Conservation (phyloP, 1,140 invertebrate species). For the Habropoda laboriosa region DNA sequence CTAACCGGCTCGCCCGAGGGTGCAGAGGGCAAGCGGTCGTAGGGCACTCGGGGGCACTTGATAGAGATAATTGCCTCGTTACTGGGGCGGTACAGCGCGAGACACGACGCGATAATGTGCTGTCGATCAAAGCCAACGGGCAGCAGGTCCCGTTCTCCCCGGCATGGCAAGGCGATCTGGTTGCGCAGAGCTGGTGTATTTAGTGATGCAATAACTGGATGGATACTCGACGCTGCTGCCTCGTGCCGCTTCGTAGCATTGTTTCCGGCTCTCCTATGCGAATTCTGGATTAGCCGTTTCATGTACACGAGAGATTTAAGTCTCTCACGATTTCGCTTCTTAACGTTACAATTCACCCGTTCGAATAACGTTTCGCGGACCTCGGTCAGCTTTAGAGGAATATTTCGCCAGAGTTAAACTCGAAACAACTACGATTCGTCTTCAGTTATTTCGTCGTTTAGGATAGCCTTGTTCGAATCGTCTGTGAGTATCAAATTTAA, state of each 20-base stretch:
- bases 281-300: slow-evolving; percentile 21
- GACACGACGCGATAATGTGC: slow-evolving; percentile 50
- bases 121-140: slow-evolving; percentile 56
- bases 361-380: no score
- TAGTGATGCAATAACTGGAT: slow-evolving; percentile 64
- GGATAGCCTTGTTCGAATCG: no score
- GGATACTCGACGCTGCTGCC: slow-evolving; percentile 43
- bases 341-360: no score
- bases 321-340: background rate
- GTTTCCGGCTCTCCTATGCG: slow-evolving; percentile 50
- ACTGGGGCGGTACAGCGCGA: slow-evolving; percentile 27
- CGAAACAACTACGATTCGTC: no score
- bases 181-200: slow-evolving; percentile 49
- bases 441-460: no score
- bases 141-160: slow-evolving; percentile 47
- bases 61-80: slow-evolving; percentile 63
- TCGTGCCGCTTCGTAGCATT: slow-evolving; percentile 41
- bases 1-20: background rate
- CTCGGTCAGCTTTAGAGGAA: no score
- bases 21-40: slow-evolving; percentile 16
- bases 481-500: no score
- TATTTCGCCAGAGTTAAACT: no score
- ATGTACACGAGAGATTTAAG: background rate
- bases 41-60: slow-evolving; percentile 41
- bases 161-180: slow-evolving; percentile 58